Evolutionary conservation across 2,113 vertebrate species (phyloP), one percentile per base, ranked within the genome.

Genomic region (Notothenia rossii): DNA sequence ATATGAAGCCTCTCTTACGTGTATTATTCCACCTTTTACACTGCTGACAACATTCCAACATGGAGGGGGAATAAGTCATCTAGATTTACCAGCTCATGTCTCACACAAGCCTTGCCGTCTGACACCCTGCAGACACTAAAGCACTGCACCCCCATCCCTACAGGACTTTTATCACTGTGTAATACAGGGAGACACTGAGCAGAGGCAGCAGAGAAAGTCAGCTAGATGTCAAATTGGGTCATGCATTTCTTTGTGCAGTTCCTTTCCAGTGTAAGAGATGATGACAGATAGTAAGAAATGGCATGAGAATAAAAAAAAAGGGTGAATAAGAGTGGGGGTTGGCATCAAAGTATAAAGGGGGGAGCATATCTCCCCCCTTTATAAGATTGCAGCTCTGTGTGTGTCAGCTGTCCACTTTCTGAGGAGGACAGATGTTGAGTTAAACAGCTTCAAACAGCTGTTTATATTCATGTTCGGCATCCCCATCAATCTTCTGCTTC

Each of bases 351-450:
- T n/a, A n/a, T n/a, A n/a, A n/a, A n/a, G n/a, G n/a, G n/a, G n/a
- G n/a, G n/a, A n/a, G n/a, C n/a, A n/a, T n/a, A n/a, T n/a, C 8
- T 29, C 10, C 29, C 18, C 55, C 22, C 9, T 67, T 84, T 81
- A 83, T 75, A 79, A 85, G 87, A 89, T 58, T 76, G 54, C 73
- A 6, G n/a, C 62, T 58, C 10, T 45, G 56, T 46, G 64, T 68
- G 68, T 54, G 75, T 85, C 48, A 72, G 71, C 72, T 73, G 79
- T 72, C 71, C 68, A 65, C 78, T 40, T 3, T 40, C 69, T 67
- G 72, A 76, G 59, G 84, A 59, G 69, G 85, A 84, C 82, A 91
- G 91, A 90, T 90, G 91, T 78, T 75, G 89, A 81, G 75, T 79
- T 78, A 69, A 82, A 79, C 56, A 71, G 77, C 77, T 54, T 63